Conservation (phyloP, 2,888 invertebrate species). For the Lasioglossum marginatum region DNA sequence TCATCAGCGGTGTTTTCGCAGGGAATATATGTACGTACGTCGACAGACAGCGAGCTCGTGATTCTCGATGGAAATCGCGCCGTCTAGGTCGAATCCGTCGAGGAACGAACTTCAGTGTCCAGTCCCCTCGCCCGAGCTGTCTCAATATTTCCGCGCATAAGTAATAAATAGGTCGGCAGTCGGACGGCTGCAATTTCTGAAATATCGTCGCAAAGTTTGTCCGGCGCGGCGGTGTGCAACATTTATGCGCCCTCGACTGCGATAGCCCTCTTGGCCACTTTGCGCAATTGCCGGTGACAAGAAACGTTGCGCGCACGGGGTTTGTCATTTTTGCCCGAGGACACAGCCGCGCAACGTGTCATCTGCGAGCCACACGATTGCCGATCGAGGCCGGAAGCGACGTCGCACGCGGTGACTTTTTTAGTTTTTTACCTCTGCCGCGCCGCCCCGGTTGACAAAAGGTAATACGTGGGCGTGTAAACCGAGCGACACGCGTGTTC, state of each 20-base stretch:
- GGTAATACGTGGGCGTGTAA: conserved; percentile 62
- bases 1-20: conserved; percentile 1
- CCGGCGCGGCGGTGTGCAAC: background rate
- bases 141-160: conserved; percentile 2
- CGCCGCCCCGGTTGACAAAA: conserved; percentile 23
- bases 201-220: conserved; percentile 20
- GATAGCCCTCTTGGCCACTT: conserved; percentile 22
- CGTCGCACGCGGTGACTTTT: conserved; percentile 23
- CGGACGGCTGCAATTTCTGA: conserved; percentile 13
- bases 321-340: conserved; percentile 47
- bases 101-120: background rate
- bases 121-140: background rate
- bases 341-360: conserved; percentile 50
- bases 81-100: background rate
- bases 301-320: conserved; percentile 15
- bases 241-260: conserved; percentile 17
- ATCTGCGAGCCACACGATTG: conserved; percentile 35
- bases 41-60: conserved; percentile 27
- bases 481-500: conserved; percentile 57
- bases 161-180: background rate
- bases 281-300: conserved; percentile 12
- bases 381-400: conserved; percentile 52
- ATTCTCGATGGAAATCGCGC: conserved; percentile 32
- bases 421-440: background rate
- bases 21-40: conserved; percentile 36